Evolutionary conservation across 2,797 vertebrate genomes (phyloP).

Genomic region (Sciurus vulgaris): DNA sequence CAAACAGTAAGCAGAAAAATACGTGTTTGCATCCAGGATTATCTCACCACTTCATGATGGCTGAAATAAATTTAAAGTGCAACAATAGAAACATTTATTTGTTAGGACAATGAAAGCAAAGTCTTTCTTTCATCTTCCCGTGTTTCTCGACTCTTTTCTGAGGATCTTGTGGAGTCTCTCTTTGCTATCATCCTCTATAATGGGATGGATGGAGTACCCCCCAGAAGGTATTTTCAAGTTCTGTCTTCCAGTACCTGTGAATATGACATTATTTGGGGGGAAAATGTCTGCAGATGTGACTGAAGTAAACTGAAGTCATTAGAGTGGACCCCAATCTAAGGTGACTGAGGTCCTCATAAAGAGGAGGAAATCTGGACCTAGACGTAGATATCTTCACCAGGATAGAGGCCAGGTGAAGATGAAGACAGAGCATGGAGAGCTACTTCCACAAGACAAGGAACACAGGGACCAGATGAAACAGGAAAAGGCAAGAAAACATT

Average conservation of each 20-base stretch:
- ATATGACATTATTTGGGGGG: neutral
- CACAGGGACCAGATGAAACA: neutral
- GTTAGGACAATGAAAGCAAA: constrained; percentile 32
- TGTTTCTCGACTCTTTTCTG: neutral
- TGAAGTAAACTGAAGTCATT: neutral
- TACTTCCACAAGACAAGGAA: accelerated
- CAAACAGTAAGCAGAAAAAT: neutral
- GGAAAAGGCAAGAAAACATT: no score
- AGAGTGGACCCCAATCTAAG: no score
- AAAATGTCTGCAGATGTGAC: neutral
- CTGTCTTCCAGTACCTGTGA: neutral
- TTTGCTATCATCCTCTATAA: neutral
- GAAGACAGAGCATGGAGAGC: neutral
- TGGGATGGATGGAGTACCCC: neutral
- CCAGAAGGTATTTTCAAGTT: neutral
- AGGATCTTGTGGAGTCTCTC: neutral
- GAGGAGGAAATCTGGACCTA: neutral
- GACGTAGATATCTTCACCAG: neutral
- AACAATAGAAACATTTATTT: neutral
- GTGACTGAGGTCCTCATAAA: neutral
- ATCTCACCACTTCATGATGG: neutral
- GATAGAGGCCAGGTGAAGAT: neutral
- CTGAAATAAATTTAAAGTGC: neutral
- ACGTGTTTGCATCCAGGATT: neutral
- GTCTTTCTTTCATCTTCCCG: neutral